phyloP scores from a whole-genome alignment of 92 coral and sea anemone genomes.

The Metridium senile region DNA sequence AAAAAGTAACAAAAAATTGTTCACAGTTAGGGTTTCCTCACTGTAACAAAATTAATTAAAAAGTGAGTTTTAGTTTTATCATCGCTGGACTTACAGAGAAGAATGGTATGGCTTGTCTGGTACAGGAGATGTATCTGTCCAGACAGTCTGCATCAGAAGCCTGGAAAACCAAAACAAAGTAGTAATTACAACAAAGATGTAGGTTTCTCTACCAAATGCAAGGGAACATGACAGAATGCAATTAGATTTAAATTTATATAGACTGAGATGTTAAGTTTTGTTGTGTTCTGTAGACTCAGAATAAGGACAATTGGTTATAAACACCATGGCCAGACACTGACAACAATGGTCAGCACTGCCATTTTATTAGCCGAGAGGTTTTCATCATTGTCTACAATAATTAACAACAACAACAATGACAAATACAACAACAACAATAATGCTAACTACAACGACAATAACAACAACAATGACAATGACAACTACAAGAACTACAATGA shows the following conservation, averaged over 20 bases:
- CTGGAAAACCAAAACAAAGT: slow-evolving; percentile 30
- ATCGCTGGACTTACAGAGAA: slow-evolving; percentile 74
- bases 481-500: too few species aligned
- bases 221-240: background rate
- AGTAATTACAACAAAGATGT: background rate
- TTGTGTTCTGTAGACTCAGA: slow-evolving; percentile 31
- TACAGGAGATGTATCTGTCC: slow-evolving; percentile 88
- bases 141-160: slow-evolving; percentile 75
- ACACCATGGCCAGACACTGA: slow-evolving; percentile 47
- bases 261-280: too few species aligned
- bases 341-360: slow-evolving; percentile 46
- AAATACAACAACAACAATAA: too few species aligned
- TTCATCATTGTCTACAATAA: slow-evolving; percentile 44
- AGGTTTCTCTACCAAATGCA: background rate
- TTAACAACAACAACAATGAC: too few species aligned
- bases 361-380: slow-evolving; percentile 99
- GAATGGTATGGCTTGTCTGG: slow-evolving; percentile 89
- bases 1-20: too few species aligned
- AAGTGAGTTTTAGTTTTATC: too few species aligned
- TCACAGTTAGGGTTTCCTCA: too few species aligned
- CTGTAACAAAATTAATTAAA: too few species aligned
- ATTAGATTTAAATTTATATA: too few species aligned
- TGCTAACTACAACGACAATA: too few species aligned
- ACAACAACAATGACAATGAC: too few species aligned
- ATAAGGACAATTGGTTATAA: slow-evolving; percentile 35